Evolutionary conservation across 2,888 invertebrate species (phyloP).

Genomic region (Hybos culiciformis): DNA sequence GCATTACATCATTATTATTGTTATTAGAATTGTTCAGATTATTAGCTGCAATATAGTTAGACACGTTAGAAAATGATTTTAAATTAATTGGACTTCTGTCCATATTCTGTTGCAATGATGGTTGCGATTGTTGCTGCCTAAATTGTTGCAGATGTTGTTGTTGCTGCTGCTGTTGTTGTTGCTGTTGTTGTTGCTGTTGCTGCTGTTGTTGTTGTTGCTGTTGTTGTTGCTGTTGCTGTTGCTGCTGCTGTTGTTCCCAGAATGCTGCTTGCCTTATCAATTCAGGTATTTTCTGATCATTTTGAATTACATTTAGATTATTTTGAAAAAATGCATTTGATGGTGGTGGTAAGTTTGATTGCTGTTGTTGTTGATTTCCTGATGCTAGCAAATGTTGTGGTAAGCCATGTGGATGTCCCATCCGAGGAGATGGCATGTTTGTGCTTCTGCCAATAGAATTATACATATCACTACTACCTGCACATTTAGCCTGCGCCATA

Average conservation of each 20-base stretch:
- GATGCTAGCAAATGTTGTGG: not conserved
- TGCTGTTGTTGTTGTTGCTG: constrained; percentile 6
- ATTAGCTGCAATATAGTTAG: not conserved
- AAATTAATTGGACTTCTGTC: constrained; percentile 13
- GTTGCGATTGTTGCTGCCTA: constrained; percentile 7
- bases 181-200: constrained; percentile 14
- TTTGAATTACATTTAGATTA: too few relatives aligned
- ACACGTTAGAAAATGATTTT: constrained; percentile 9
- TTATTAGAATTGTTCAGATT: constrained; percentile 6
- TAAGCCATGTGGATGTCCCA: too few relatives aligned
- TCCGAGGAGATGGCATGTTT: too few relatives aligned
- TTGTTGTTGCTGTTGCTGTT: constrained; percentile 8
- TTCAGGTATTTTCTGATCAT: constrained; percentile 11
- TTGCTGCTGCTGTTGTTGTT: constrained; percentile 12
- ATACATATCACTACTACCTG: constrained; percentile 9
- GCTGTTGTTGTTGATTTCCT: constrained; percentile 1
- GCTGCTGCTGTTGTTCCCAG: constrained; percentile 14
- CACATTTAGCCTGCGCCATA: constrained; percentile 8
- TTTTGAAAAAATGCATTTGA: constrained; percentile 6
- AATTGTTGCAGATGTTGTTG: constrained; percentile 13
- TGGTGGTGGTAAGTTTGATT: constrained; percentile 10
- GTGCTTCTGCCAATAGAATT: too few relatives aligned
- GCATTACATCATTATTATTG: constrained; percentile 7
- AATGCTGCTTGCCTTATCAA: constrained; percentile 11
- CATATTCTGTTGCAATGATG: constrained; percentile 13